Conservation (phyloP, 2,888 invertebrate genomes). For the Cactoblastis cactorum region DNA sequence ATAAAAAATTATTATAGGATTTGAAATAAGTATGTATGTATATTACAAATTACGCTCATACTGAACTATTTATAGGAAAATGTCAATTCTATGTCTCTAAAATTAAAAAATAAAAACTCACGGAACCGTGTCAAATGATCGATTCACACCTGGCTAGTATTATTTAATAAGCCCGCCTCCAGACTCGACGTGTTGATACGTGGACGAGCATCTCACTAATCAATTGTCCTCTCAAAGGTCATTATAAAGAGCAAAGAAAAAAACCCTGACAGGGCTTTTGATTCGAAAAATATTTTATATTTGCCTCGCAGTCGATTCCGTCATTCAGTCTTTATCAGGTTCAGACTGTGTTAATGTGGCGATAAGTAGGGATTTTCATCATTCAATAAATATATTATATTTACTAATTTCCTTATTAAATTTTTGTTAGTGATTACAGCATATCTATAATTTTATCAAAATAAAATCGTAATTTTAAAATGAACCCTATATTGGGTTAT, state of each 20-base stretch:
- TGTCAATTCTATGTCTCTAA: not conserved
- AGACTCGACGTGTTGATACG: slow-evolving; percentile 32
- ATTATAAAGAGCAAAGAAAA: slow-evolving; percentile 36
- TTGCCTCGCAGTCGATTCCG: slow-evolving; percentile 3
- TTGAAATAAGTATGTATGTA: too few species aligned
- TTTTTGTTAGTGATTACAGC: too few species aligned
- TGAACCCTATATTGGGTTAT: too few species aligned
- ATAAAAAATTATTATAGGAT: too few species aligned
- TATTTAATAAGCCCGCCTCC: slow-evolving; percentile 41
- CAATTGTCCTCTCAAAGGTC: slow-evolving; percentile 51
- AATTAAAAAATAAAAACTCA: not conserved
- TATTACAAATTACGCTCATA: too few species aligned
- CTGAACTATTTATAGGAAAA: too few species aligned
- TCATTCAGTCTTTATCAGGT: not conserved
- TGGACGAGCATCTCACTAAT: slow-evolving; percentile 42
- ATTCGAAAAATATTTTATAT: slow-evolving; percentile 28
- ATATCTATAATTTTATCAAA: too few species aligned
- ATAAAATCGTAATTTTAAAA: too few species aligned
- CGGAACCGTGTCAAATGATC: slow-evolving; percentile 27
- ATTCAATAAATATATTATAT: too few species aligned
- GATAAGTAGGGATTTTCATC: too few species aligned
- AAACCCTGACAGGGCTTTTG: slow-evolving; percentile 30
- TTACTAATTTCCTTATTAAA: too few species aligned
- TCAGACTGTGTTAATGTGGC: not conserved
- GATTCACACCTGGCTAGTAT: slow-evolving; percentile 13